Evolutionary conservation across 2,797 vertebrate genomes (phyloP).

Genomic region (Sebastolobus alascanus): DNA sequence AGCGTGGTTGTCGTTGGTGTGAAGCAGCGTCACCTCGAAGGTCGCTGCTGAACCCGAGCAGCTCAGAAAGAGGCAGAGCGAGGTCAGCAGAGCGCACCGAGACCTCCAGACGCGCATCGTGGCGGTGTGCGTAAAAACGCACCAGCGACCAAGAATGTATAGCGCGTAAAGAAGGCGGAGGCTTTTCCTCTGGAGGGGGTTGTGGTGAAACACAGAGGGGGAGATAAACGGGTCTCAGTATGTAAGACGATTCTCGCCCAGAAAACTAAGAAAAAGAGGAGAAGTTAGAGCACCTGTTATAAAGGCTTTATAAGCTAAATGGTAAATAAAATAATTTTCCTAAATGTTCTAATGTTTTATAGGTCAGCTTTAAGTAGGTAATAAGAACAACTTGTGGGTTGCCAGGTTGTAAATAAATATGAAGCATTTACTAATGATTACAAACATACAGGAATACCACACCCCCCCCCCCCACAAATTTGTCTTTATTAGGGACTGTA

Average conservation of each 20-base stretch:
- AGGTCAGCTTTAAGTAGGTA: neutral
- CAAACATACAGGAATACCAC: neutral
- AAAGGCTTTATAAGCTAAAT: neutral
- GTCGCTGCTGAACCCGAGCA: constrained; percentile 24
- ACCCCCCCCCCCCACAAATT: neutral
- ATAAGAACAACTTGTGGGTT: neutral
- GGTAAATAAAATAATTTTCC: too few species aligned
- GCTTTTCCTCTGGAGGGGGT: neutral
- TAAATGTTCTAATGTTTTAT: neutral
- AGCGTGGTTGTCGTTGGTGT: constrained; percentile 93
- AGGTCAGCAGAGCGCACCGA: neutral
- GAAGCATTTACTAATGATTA: neutral
- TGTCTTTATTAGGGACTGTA: neutral
- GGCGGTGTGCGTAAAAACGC: constrained; percentile 44
- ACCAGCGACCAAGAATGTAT: neutral
- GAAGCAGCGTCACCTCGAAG: constrained; percentile 87
- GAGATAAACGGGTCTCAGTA: neutral
- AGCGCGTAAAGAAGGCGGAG: constrained; percentile 7
- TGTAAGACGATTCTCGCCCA: neutral
- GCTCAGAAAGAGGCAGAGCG: constrained; percentile 8
- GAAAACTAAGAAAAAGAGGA: neutral
- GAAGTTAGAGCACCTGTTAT: neutral
- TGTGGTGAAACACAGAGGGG: neutral
- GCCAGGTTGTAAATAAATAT: neutral
- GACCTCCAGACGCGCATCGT: constrained; percentile 30